These are phyloP conservation scores for Philotrypesis tridentata DNA, from an alignment of 1,140 invertebrate genomes.

Conservation along the genomic window DNA sequence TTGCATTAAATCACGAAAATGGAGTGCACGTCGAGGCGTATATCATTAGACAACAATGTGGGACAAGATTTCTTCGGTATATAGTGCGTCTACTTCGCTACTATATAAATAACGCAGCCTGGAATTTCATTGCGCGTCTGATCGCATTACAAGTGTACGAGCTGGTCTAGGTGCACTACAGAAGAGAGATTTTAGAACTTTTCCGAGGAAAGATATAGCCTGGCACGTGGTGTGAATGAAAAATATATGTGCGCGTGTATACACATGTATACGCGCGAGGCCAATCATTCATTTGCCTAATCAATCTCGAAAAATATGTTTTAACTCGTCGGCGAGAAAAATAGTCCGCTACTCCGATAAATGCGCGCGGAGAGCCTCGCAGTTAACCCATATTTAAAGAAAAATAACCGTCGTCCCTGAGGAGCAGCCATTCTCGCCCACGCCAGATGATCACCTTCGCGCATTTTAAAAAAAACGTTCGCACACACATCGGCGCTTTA, in stretches of 20 bases:
- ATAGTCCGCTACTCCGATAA: neutral
- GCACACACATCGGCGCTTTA: too few species aligned
- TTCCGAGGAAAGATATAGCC: neutral
- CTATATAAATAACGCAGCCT: neutral
- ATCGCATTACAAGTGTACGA: neutral
- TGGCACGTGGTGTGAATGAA: neutral
- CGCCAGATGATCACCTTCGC: neutral
- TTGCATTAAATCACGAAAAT: neutral
- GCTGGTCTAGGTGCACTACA: too few species aligned
- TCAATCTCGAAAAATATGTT: neutral
- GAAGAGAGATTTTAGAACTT: neutral
- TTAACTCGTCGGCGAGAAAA: neutral
- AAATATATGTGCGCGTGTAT: neutral
- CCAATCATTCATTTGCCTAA: neutral
- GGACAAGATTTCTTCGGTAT: neutral
- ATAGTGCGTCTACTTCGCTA: too few species aligned
- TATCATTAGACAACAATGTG: neutral
- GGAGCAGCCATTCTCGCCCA: too few species aligned
- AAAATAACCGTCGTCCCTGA: neutral
- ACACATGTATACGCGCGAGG: neutral
- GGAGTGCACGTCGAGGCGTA: neutral
- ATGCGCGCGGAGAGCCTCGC: neutral
- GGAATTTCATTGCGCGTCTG: neutral
- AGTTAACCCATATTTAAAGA: neutral
- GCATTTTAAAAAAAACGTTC: too few species aligned